phyloP scores from a whole-genome alignment of 2,113 vertebrate species.

The Spea bombifrons region DNA sequence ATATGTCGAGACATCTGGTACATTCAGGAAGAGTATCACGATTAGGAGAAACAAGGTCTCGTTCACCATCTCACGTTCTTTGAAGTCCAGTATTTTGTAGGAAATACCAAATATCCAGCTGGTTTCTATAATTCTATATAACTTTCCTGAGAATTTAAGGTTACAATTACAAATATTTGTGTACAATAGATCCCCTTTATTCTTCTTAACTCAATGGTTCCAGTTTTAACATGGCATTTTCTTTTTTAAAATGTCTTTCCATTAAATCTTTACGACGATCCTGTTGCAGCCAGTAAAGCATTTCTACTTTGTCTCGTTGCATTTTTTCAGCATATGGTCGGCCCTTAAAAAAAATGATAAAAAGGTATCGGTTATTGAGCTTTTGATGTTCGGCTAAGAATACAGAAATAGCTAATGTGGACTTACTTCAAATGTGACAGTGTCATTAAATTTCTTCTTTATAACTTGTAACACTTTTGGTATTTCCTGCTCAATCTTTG shows the following conservation, averaged over 20 bases:
- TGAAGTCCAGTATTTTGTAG: too few species aligned
- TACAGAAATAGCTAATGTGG: background rate
- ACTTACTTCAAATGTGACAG: conserved; percentile 41
- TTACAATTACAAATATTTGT: too few species aligned
- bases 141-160: too few species aligned
- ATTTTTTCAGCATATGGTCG: conserved; percentile 69
- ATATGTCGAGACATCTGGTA: too few species aligned
- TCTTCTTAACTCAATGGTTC: background rate
- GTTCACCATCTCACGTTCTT: too few species aligned
- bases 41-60: too few species aligned
- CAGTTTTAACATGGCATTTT: background rate
- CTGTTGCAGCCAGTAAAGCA: conserved; percentile 76
- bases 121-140: too few species aligned
- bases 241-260: conserved; percentile 17
- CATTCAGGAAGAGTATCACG: too few species aligned
- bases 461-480: conserved; percentile 11
- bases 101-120: too few species aligned
- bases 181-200: background rate
- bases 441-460: conserved; percentile 39
- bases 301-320: conserved; percentile 68
- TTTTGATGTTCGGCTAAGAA: background rate
- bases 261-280: conserved; percentile 51
- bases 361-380: background rate
- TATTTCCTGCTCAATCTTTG: conserved; percentile 20
- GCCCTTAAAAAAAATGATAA: conserved; percentile 51